Evolutionary conservation across 2,113 vertebrate species (phyloP), one percentile per base, ranked within the genome.

Genomic region (Rousettus leschenaultii): DNA sequence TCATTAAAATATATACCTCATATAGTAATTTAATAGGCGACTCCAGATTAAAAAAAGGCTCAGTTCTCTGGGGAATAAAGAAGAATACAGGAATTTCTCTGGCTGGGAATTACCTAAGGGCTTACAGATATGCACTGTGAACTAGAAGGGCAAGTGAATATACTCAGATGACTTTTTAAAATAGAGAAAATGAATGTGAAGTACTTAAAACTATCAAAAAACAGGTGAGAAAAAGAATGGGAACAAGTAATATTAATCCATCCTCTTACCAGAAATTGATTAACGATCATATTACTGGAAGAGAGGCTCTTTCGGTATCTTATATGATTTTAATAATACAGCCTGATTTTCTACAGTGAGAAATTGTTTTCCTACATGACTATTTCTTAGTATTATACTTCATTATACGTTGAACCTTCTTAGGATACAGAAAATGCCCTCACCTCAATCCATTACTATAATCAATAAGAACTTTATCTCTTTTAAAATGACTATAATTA

Each of bases 281-380:
- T 97, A 95, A 96, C 35, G 83, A 65, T 91, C 63, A 87, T 92
- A 80, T 97, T 97, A 89, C 97, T 96, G 97, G 97, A 96, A 97
- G 28, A 95, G 71, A 93, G 15, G 18, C 21, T 89, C 28, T 65
- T 90, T 97, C 3, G 10, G 38, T 87, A 90, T 71, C 71, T 87
- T 45, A 66, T 26, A 86, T 48, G 40, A 95, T 87, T 97, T 92
- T 95, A 91, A 94, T 97, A 94, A 94, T 79, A 71, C 8, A 55
- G 38, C 9, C 61, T 86, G 66, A 84, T 70, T 89, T 95, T 93
- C 45, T 48, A 75, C 59, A 95, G 11, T 87, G 97, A 96, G 63
- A 89, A 95, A 93, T 89, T 75, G 48, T 88, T 96, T 93, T 78
- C 35, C 30, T 51, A 51, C 48, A 68, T 59, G 80, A 91, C 59